These are phyloP conservation scores for Lamellibrachia satsuma DNA, from an alignment of 2,888 invertebrate genomes.

Conservation along the genomic window DNA sequence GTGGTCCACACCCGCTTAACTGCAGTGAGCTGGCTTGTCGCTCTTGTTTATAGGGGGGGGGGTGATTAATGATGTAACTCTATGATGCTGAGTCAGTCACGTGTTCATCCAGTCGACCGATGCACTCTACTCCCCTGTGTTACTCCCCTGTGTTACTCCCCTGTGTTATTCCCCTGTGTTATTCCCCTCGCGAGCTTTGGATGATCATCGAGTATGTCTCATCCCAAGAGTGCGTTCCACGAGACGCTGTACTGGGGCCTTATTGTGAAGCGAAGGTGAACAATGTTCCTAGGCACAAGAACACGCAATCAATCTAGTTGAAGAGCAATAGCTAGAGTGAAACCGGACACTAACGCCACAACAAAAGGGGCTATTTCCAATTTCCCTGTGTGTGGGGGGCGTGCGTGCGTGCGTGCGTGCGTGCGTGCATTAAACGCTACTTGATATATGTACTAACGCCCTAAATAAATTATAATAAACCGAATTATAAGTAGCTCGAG, in stretches of 20 bases:
- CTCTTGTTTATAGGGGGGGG: too few relatives aligned
- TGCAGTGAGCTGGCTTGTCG: too few relatives aligned
- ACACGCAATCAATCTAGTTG: background rate
- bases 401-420: too few relatives aligned
- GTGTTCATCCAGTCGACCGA: background rate
- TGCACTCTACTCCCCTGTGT: background rate
- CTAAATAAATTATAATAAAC: too few relatives aligned
- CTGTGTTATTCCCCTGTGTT: background rate
- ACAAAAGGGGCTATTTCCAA: background rate
- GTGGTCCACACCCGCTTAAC: too few relatives aligned
- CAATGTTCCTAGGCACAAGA: background rate
- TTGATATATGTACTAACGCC: too few relatives aligned
- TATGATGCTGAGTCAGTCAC: background rate
- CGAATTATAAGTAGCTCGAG: background rate
- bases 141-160: background rate
- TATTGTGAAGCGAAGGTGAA: background rate
- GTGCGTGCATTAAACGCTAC: too few relatives aligned
- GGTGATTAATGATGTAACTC: too few relatives aligned
- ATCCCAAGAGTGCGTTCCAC: background rate
- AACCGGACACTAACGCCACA: background rate
- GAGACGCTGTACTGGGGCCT: background rate
- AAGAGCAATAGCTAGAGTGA: background rate
- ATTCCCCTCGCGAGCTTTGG: background rate
- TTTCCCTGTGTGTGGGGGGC: too few relatives aligned
- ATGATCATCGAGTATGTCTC: background rate